Evolutionary conservation across 2,888 invertebrate genomes (phyloP).

Genomic region (Oscheius sp.): DNA sequence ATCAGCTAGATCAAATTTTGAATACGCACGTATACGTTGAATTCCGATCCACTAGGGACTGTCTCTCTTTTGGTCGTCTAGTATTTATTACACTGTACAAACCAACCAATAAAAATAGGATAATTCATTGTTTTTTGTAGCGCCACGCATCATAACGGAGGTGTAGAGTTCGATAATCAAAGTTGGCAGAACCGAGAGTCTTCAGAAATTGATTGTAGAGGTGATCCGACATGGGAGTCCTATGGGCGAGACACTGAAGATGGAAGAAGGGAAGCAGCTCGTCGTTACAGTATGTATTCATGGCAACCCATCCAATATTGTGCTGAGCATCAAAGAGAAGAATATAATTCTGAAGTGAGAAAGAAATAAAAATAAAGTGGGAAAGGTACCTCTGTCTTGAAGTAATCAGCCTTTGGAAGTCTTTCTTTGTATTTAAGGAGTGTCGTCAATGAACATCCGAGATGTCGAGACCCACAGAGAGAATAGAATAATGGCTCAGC

Average conservation of each 20-base stretch:
- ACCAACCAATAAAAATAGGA: conserved; percentile 11
- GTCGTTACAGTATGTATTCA: background rate
- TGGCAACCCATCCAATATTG: conserved; percentile 22
- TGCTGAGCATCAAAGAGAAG: background rate
- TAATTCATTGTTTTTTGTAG: conserved; percentile 20
- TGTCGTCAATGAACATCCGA: conserved; percentile 20
- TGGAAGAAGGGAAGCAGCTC: conserved; percentile 24
- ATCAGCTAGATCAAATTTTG: conserved; percentile 11
- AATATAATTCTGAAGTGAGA: conserved; percentile 11
- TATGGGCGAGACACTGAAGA: conserved; percentile 18
- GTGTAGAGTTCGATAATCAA: conserved; percentile 30
- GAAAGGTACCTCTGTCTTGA: conserved; percentile 6
- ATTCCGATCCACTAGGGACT: conserved; percentile 2
- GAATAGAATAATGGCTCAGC: conserved; percentile 38
- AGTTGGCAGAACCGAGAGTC: conserved; percentile 4
- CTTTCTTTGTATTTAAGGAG: background rate
- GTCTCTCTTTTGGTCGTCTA: background rate
- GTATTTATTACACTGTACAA: conserved; percentile 2
- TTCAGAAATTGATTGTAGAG: conserved; percentile 22
- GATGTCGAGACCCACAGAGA: conserved; percentile 28
- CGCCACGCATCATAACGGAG: conserved; percentile 42
- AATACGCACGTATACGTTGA: background rate
- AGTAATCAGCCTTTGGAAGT: background rate
- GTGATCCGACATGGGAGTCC: background rate
- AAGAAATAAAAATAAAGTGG: background rate